Percentiles rank a stretch among this genome's conserved stretches.
Conservation (phyloP, 2,888 invertebrate genomes). For the Drosophila anceps region DNA sequence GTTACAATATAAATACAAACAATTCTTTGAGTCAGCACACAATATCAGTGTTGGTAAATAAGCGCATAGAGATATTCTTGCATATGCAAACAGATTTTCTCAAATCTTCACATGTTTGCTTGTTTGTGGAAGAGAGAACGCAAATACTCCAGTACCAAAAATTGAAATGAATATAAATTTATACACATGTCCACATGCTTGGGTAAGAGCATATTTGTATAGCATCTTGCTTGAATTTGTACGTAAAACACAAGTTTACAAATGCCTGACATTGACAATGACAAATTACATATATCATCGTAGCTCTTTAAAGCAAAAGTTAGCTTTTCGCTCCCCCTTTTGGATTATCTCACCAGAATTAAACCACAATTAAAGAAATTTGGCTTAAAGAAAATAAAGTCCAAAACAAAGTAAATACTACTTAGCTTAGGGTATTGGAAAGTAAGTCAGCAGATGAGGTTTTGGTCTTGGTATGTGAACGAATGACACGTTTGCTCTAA, state of each 20-base stretch:
- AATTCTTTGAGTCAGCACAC: not conserved
- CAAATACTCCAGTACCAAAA: not conserved
- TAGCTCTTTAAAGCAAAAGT: not conserved
- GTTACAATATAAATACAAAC: not conserved
- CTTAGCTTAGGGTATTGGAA: conserved; percentile 1
- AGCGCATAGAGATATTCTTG: not conserved
- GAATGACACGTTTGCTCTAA: conserved; percentile 54
- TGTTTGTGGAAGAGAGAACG: not conserved
- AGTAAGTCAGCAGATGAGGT: not conserved
- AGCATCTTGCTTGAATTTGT: not conserved
- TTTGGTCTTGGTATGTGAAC: too few relatives aligned
- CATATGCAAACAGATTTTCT: not conserved
- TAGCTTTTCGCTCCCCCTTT: not conserved
- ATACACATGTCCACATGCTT: not conserved
- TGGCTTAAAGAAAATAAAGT: not conserved
- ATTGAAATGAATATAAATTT: not conserved
- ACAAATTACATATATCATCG: not conserved
- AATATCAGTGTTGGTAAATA: not conserved
- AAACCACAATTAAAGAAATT: not conserved
- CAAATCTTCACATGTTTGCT: too few relatives aligned
- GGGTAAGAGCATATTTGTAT: not conserved
- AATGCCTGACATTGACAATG: not conserved
- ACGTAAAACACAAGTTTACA: not conserved
- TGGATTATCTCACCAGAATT: not conserved
- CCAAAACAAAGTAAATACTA: not conserved